Evolutionary conservation across 23 tunicate genomes (phyloP).

Genomic region (Trididemnum miniatum): DNA sequence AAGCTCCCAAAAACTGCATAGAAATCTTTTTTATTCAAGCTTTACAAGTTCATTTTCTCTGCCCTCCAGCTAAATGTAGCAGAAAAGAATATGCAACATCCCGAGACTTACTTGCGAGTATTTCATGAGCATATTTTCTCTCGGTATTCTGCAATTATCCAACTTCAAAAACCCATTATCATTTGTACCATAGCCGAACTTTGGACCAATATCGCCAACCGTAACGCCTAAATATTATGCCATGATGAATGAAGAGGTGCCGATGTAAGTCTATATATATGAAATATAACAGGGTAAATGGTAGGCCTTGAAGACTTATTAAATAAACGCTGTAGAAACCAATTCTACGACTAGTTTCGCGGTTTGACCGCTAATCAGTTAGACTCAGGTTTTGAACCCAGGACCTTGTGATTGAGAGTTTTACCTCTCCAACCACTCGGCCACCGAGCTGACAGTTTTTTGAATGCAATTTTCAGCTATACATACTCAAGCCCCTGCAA

Average conservation of each 20-base stretch:
- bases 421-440: too few species aligned
- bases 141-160: constrained; percentile 73
- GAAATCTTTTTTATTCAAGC: neutral
- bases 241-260: neutral
- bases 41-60: neutral
- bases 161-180: constrained; percentile 86
- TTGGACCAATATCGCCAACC: constrained; percentile 97
- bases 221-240: constrained; percentile 54
- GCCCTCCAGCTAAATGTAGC: neutral
- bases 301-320: too few species aligned
- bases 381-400: too few species aligned
- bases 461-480: too few species aligned
- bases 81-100: neutral
- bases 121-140: constrained; percentile 85
- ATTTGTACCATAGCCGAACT: constrained; percentile 88
- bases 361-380: too few species aligned
- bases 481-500: too few species aligned
- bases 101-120: constrained; percentile 62
- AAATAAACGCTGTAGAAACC: too few species aligned
- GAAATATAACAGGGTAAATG: too few species aligned
- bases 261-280: too few species aligned
- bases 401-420: too few species aligned
- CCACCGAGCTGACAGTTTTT: too few species aligned
- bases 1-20: neutral
- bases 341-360: too few species aligned